Evolutionary conservation across 2,888 invertebrate genomes (phyloP).

Genomic region (Lacanobia oleracea): DNA sequence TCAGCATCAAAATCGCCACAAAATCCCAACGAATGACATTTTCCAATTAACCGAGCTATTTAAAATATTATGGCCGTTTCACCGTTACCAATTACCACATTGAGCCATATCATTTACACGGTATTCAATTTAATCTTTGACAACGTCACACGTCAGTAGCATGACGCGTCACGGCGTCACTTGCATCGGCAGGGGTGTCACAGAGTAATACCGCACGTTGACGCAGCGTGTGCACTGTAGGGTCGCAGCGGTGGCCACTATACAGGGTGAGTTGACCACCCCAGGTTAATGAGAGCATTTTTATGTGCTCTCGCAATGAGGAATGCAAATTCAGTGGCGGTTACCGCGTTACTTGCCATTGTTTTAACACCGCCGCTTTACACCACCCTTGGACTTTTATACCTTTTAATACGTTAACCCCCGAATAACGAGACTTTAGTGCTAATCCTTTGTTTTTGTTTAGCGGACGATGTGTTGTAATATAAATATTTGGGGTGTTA

Average conservation of each 20-base stretch:
- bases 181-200: neutral
- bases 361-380: constrained; percentile 85
- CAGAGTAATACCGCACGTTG: constrained; percentile 41
- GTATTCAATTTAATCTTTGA: constrained; percentile 38
- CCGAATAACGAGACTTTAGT: constrained; percentile 78
- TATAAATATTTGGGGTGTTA: constrained; percentile 58
- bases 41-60: neutral
- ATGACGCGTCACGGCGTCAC: constrained; percentile 9
- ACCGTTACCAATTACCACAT: constrained; percentile 11
- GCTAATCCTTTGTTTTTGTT: constrained; percentile 81
- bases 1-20: neutral
- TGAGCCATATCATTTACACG: constrained; percentile 18
- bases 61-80: neutral
- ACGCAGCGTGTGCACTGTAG: constrained; percentile 41
- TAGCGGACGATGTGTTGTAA: constrained; percentile 55
- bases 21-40: neutral
- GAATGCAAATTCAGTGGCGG: constrained; percentile 89
- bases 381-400: constrained; percentile 81
- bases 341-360: constrained; percentile 85
- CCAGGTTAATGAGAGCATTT: constrained; percentile 90
- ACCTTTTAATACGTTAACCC: constrained; percentile 85
- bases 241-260: constrained; percentile 26
- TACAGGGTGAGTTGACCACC: constrained; percentile 81
- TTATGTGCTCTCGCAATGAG: constrained; percentile 89
- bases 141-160: constrained; percentile 31